These are phyloP conservation scores for Pelodytes ibericus DNA, from an alignment of 2,797 vertebrate genomes.

Conservation along the genomic window DNA sequence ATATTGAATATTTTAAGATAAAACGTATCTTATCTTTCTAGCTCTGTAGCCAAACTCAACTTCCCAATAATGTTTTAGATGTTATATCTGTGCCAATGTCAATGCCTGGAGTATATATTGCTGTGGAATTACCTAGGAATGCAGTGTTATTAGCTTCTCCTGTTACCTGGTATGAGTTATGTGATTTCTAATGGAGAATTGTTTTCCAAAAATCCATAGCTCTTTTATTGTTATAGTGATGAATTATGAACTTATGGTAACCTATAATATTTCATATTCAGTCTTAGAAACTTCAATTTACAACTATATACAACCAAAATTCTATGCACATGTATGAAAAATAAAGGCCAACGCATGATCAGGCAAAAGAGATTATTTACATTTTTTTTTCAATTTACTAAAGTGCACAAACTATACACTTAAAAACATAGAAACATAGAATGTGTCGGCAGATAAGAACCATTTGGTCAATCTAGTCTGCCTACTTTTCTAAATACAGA, in stretches of 20 bases:
- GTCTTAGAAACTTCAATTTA: too few species aligned
- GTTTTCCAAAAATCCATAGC: constrained; percentile 29
- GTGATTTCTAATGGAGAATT: constrained; percentile 3
- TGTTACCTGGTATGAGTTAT: constrained; percentile 59
- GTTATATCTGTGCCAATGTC: constrained; percentile 42
- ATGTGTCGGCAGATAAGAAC: too few species aligned
- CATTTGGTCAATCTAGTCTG: too few species aligned
- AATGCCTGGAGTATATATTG: constrained; percentile 46
- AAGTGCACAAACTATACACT: too few species aligned
- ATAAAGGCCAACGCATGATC: too few species aligned
- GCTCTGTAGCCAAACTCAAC: constrained; percentile 49
- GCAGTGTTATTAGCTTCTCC: constrained; percentile 54
- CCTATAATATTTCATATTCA: neutral
- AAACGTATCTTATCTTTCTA: constrained; percentile 46
- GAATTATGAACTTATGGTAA: neutral
- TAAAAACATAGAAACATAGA: too few species aligned
- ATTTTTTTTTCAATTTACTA: too few species aligned
- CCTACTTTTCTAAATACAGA: too few species aligned
- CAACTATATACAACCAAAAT: too few species aligned
- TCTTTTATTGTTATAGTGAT: neutral
- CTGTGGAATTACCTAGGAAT: constrained; percentile 52
- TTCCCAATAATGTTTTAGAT: constrained; percentile 40
- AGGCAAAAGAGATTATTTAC: too few species aligned
- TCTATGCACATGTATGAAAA: too few species aligned
- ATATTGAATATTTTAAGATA: constrained; percentile 52